Evolutionary conservation across 2,113 vertebrate genomes (phyloP), one percentile per base, ranked within the genome.

Genomic region (Cariama cristata): DNA sequence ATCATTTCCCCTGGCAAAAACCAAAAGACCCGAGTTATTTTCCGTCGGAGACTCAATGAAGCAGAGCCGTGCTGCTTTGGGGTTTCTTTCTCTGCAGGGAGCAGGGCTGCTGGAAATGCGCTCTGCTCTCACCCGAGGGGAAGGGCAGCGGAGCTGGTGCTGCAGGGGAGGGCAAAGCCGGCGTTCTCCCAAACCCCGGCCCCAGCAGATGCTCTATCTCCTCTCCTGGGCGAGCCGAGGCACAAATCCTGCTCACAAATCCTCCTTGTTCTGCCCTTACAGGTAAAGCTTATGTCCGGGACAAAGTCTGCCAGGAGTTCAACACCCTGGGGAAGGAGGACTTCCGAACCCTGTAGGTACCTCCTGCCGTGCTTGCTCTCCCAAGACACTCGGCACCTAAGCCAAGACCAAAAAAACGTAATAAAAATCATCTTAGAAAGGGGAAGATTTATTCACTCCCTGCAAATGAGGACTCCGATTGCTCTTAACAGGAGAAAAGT

Each of bases 261-360:
- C 58, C 52, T 95, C 59, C 32, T 94, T 38, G 83, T 91, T 88
- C 85, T 87, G 40, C 4, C 14, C 76, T 96, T 88, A 21, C 79
- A 99, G 98, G 98, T 35, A 96, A 68, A 94, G 83, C 95, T 79
- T 98, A 98, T 79, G 92, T 98, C 83, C 98, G 93, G 64, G 97
- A 98, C 11, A 98, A 98, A 91, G 97, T 99, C 32, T 99, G 98
- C 89, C 95, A 96, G 30, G 98, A 99, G 58, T 95, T 98, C 45
- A 42, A 56, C 40, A 19, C 4, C 5, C 47, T 98, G 86, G 98
- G 98, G 21, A 98, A 97, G 95, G 98, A 98, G 4, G 88, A 98
- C 40, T 99, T 98, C 90, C 92, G 95, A 87, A 93, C 96, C 30
- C 49, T 98, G 98, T 99, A 98, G 82, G 98, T 98, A 91, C 50